Base-by-base conservation (phyloP, 2,113 vertebrate genomes). In the Heterotis niloticus region DNA sequence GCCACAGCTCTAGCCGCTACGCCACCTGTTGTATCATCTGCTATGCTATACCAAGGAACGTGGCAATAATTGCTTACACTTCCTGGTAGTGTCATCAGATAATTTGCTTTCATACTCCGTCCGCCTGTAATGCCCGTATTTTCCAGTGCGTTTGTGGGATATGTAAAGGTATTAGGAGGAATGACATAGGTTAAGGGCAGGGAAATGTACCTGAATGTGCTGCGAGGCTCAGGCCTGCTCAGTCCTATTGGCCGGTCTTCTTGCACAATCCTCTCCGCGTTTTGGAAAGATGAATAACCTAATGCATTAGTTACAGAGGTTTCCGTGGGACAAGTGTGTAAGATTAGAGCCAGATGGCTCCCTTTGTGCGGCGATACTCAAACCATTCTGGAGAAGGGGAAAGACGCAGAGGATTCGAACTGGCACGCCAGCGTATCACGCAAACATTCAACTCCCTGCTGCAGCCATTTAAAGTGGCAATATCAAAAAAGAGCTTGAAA, bases 331-430 rank as follows among this genome's bases (percentile, higher is more conserved):
- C 84, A 87, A 89, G 87, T 88, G 89, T 88, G 87, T 83, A 87
- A 89, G 91, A 93, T 93, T 89, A 89, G 82, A 88, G 92, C 89
- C 91, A 93, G 90, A 93, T 93, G 90, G 90, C 87, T 83, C 29
- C 73, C 87, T 87, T 87, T 81, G 86, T 74, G 86, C 84, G 81
- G 62, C 73, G 82, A 86, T 79, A 85, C 82, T 73, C 65, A 83
- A 81, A 88, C 78, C 79, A 84, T 82, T 83, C 83, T 80, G 80
- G 79, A 81, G 71, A 82, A 34, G 29, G 29, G 76, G 51, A 51
- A 81, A 77, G 78, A 74, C 26, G 78, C 85, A 85, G 80, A 84
- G 78, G 85, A 84, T 79, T 79, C 86, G 59, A 71, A 82, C 52
- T 83, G 81, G 82, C 77, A 82, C 82, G 85, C 80, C 79, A 84